Evolutionary conservation across 2,888 invertebrate genomes (phyloP).

Genomic region (Dynastes tityus): DNA sequence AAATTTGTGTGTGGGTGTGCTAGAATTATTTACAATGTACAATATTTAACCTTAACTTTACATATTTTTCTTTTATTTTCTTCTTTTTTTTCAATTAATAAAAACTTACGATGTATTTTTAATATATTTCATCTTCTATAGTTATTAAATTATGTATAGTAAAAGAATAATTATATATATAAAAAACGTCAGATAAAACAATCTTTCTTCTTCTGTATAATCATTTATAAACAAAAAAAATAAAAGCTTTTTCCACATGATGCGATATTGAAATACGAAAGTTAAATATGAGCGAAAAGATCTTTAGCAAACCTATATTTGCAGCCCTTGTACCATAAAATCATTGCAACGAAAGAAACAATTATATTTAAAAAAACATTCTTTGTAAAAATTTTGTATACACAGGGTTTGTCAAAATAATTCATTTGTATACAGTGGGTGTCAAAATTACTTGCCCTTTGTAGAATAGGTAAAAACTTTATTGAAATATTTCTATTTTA

Average conservation of each 20-base stretch:
- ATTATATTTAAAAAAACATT: too few relatives aligned
- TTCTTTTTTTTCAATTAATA: slow-evolving; percentile 56
- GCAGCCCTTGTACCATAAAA: too few relatives aligned
- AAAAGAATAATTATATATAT: slow-evolving; percentile 27
- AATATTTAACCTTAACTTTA: slow-evolving; percentile 66
- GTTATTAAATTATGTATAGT: slow-evolving; percentile 38
- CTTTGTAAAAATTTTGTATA: too few relatives aligned
- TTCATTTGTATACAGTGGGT: too few relatives aligned
- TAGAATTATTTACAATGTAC: slow-evolving; percentile 69
- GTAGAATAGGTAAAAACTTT: too few relatives aligned
- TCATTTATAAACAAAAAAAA: slow-evolving; percentile 22
- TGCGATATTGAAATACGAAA: not conserved
- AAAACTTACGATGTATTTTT: slow-evolving; percentile 57
- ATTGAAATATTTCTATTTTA: not conserved
- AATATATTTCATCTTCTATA: slow-evolving; percentile 33
- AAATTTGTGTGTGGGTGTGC: slow-evolving; percentile 64
- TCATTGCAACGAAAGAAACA: too few relatives aligned
- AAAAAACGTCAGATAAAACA: slow-evolving; percentile 43
- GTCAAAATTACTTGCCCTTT: too few relatives aligned
- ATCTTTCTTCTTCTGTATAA: slow-evolving; percentile 5
- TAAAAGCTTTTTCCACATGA: slow-evolving; percentile 25
- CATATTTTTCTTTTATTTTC: slow-evolving; percentile 54
- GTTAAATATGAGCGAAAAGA: not conserved
- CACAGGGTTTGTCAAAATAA: too few relatives aligned
- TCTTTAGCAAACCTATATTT: too few relatives aligned